Base-by-base conservation (phyloP, 2,113 vertebrate genomes). In the Pelecanus crispus region DNA sequence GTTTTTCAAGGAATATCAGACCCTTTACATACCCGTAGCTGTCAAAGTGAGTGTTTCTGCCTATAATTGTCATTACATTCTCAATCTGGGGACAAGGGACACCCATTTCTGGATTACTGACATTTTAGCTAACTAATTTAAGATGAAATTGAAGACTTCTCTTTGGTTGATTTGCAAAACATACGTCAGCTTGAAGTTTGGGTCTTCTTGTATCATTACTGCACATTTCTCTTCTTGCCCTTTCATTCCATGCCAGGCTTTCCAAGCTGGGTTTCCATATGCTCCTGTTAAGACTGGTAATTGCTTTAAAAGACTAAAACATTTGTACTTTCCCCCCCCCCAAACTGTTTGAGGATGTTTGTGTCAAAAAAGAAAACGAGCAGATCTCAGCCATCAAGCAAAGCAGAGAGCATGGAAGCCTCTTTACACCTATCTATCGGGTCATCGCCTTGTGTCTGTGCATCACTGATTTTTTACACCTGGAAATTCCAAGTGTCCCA, bases 251-350 rank as follows among this genome's bases (percentile, higher is more conserved):
- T 7, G 65, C 72, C 93, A 94, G 56, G 45, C 65, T 50, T 89
- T 53, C 84, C 86, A 94, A 93, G 62, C 24, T 95, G 95, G 19
- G 25, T 70, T 94, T 83, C 89, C 85, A 72, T 36, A 80, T 73
- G 78, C 53, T 93, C 62, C 83, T 36, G 55, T 34, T 87, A 86
- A 81, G 22, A 53, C 55, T 92, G 47, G n/a, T 22, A 86, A 81
- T 31, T 87, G 88, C 82, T 89, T 79, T 75, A 67, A 65, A 88
- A 91, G 21, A 55, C 56, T 50, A 71, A 66, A 94, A 73, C 17
- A 55, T 78, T 74, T 78, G 34, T 44, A 66, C 15, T 42, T 77
- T 36, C 31, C 34, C 0, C 2, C 4, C 4, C 34, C 55, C 7
- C 3, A 38, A 61, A 83, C 28, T 63, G 40, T 70, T 45, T 20